These are phyloP conservation scores for Gnathonemus echidnorhynchus DNA, from an alignment of 2,113 vertebrate species.

Conservation along the genomic window DNA sequence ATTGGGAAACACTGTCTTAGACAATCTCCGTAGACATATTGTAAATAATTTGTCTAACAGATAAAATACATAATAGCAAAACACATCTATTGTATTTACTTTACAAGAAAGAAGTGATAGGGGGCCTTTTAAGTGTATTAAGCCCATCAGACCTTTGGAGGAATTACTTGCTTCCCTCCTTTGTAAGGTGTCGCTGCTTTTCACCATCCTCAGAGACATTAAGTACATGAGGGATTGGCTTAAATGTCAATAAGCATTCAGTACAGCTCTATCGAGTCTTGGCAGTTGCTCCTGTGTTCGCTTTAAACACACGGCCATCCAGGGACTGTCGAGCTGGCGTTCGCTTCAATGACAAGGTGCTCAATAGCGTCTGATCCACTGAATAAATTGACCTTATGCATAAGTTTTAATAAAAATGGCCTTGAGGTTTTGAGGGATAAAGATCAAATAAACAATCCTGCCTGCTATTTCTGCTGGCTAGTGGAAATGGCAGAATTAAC, in stretches of 20 bases:
- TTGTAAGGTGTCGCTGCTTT: constrained; percentile 14
- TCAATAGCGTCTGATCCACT: constrained; percentile 8
- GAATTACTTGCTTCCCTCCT: not conserved
- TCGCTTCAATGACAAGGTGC: not conserved
- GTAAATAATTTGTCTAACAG: constrained; percentile 1
- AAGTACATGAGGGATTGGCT: constrained; percentile 12
- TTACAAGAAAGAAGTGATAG: constrained; percentile 6
- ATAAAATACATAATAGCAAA: not conserved
- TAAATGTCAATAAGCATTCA: constrained; percentile 25
- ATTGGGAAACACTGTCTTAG: not conserved
- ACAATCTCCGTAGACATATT: not conserved
- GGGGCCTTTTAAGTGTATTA: not conserved
- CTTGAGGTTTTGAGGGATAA: not conserved
- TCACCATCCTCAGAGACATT: not conserved
- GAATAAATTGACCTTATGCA: constrained; percentile 25
- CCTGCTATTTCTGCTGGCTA: not conserved
- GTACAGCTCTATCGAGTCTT: constrained; percentile 9
- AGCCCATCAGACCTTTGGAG: not conserved
- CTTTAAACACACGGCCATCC: constrained; percentile 6
- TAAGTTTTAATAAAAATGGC: not conserved
- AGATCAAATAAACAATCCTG: not conserved
- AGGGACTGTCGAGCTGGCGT: not conserved
- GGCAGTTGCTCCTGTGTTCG: not conserved
- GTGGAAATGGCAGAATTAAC: not conserved
- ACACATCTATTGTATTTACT: constrained; percentile 1